A percentile compares a stretch with the other conserved stretches of the same genome.
phyloP scores from a whole-genome alignment of 2,888 invertebrate species.

The Lithophane socia region DNA sequence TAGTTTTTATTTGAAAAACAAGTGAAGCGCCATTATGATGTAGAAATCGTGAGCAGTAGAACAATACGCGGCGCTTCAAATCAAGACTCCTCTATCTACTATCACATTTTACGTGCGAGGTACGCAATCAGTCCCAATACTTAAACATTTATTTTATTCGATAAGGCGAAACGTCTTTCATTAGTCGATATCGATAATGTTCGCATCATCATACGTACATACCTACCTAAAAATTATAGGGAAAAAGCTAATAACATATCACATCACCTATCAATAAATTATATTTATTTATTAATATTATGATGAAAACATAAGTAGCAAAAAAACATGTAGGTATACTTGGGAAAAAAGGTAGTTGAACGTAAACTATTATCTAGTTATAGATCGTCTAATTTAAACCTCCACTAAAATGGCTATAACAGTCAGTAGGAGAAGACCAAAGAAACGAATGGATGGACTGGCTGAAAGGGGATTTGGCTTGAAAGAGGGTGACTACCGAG shows the following conservation, averaged over 20 bases:
- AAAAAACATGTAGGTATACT: neutral
- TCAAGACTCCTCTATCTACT: conserved; percentile 24
- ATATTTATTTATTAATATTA: no score
- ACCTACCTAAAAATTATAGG: neutral
- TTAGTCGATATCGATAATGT: conserved; percentile 21
- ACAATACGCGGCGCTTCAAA: conserved; percentile 19
- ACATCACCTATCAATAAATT: neutral
- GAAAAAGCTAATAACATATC: neutral
- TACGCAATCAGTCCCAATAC: conserved; percentile 26
- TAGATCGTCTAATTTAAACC: neutral
- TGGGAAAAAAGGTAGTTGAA: neutral
- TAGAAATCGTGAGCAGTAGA: conserved; percentile 18
- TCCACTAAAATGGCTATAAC: neutral
- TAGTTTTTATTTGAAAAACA: neutral
- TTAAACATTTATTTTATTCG: conserved; percentile 23
- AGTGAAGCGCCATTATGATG: neutral
- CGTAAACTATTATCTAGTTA: neutral
- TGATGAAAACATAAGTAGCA: no score
- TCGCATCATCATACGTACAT: conserved; percentile 10
- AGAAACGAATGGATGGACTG: neutral
- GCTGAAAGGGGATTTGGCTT: neutral
- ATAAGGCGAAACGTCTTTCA: conserved; percentile 37
- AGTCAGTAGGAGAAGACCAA: neutral
- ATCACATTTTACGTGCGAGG: conserved; percentile 32
- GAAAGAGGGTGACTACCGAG: neutral